These are phyloP conservation scores for Mesorhabditis belari DNA, from an alignment of 2,888 invertebrate species.

Conservation along the genomic window DNA sequence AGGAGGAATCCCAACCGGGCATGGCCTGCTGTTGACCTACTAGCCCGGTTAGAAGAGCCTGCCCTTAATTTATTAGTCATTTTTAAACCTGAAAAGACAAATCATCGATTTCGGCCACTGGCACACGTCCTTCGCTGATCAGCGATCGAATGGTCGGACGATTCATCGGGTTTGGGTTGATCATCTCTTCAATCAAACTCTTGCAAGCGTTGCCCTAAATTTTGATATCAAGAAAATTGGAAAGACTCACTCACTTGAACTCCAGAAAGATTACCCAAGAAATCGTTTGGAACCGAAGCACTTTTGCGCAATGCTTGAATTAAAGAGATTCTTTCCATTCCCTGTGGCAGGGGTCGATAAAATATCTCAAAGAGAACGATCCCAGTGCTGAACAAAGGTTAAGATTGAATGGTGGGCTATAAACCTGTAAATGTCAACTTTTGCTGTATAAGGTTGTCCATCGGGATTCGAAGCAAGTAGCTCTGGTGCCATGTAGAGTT, in stretches of 20 bases:
- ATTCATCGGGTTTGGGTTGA: constrained; percentile 21
- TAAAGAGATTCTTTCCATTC: constrained; percentile 79
- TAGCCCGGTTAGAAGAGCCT: too few species aligned
- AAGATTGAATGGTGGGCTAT: constrained; percentile 59
- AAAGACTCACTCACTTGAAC: constrained; percentile 1
- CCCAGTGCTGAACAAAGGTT: constrained; percentile 44
- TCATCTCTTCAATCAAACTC: constrained; percentile 27
- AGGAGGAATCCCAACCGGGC: too few species aligned
- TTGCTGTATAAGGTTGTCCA: constrained; percentile 55
- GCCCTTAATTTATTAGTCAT: too few species aligned
- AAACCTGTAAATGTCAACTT: constrained; percentile 72
- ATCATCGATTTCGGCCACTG: constrained; percentile 33
- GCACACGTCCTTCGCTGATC: constrained; percentile 31
- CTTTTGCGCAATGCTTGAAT: constrained; percentile 56
- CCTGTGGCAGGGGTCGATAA: constrained; percentile 73
- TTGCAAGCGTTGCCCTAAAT: constrained; percentile 8
- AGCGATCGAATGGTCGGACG: constrained; percentile 32
- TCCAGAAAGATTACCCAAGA: not conserved
- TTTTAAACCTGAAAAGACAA: constrained; percentile 22
- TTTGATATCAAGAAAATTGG: constrained; percentile 1
- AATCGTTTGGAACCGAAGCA: constrained; percentile 7
- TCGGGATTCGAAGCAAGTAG: constrained; percentile 56
- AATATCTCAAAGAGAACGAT: constrained; percentile 70
- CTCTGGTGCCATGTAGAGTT: constrained; percentile 90
- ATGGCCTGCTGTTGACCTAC: too few species aligned